These are phyloP conservation scores for Bombylius discolor DNA, from an alignment of 2,888 invertebrate species.

Conservation along the genomic window DNA sequence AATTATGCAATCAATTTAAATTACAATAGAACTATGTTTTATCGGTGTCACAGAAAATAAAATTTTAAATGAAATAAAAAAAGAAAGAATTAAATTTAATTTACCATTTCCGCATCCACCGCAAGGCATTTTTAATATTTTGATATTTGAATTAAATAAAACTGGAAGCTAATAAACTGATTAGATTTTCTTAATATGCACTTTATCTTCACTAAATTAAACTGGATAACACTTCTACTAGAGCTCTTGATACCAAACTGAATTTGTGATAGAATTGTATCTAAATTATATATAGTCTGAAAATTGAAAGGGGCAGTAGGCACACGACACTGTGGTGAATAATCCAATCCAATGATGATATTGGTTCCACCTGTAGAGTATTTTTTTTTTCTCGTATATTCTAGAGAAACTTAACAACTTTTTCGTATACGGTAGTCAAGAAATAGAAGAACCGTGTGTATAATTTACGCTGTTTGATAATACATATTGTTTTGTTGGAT, in stretches of 20 bases:
- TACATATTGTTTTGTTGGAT: too few species aligned
- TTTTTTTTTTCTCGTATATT: too few species aligned
- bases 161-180: too few species aligned
- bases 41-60: not conserved
- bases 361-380: too few species aligned
- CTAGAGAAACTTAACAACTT: too few species aligned
- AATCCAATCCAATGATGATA: too few species aligned
- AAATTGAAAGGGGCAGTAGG: not conserved
- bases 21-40: too few species aligned
- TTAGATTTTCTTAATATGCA: not conserved
- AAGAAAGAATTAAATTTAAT: not conserved
- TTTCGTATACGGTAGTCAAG: too few species aligned
- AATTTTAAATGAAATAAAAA: not conserved
- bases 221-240: not conserved
- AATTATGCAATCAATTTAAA: too few species aligned
- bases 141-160: not conserved
- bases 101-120: constrained; percentile 10
- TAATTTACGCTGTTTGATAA: too few species aligned
- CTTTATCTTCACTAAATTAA: not conserved
- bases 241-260: not conserved
- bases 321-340: not conserved
- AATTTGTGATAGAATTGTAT: not conserved
- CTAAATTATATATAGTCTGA: not conserved
- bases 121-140: constrained; percentile 8
- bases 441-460: too few species aligned